Evolutionary conservation across 2,888 invertebrate species (phyloP).

Genomic region (Nipponacmea schrenckii): DNA sequence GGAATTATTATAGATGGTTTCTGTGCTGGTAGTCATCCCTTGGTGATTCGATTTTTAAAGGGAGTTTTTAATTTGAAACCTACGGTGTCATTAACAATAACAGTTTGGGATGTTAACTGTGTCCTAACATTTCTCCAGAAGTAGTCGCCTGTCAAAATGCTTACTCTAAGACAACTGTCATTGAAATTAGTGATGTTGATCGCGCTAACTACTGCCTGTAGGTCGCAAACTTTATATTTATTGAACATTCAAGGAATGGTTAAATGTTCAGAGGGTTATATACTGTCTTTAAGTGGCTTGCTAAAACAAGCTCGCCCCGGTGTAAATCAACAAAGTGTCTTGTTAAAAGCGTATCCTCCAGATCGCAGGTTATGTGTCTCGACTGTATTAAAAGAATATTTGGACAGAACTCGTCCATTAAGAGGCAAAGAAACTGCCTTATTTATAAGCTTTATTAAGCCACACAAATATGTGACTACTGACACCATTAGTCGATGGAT

Average conservation of each 20-base stretch:
- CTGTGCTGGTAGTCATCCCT: too few species aligned
- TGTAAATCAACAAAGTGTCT: not conserved
- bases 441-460: not conserved
- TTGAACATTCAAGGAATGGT: not conserved
- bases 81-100: not conserved
- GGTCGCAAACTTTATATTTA: not conserved
- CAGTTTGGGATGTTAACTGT: not conserved
- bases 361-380: not conserved
- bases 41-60: too few species aligned
- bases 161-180: not conserved
- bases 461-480: not conserved
- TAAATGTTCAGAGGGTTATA: not conserved
- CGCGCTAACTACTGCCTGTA: not conserved
- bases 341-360: slow-evolving; percentile 1
- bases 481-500: not conserved
- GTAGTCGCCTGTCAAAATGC: not conserved
- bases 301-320: not conserved
- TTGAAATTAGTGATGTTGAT: not conserved
- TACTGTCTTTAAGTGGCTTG: not conserved
- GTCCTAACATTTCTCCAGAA: not conserved
- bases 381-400: not conserved
- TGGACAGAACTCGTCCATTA: not conserved
- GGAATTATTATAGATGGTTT: not conserved
- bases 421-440: not conserved
- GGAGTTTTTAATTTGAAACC: not conserved